Percentiles rank a stretch among this genome's conserved stretches.
phyloP scores from a whole-genome alignment of 2,888 invertebrate species.

The Drosophila falleni region DNA sequence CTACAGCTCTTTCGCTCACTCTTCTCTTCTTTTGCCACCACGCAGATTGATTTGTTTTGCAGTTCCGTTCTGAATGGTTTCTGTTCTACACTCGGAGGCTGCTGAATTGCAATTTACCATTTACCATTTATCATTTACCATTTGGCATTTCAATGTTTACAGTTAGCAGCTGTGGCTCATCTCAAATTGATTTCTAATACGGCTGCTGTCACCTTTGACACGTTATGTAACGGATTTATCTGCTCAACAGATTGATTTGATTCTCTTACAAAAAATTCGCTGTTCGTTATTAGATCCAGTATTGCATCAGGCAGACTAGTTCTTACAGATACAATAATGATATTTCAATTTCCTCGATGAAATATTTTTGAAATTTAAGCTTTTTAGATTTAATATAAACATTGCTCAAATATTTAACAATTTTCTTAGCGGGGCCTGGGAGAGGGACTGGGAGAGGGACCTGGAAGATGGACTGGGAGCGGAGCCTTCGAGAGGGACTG shows the following conservation, averaged over 20 bases:
- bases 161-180: conserved; percentile 67
- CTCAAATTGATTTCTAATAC: conserved; percentile 74
- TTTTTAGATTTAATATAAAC: background rate
- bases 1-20: background rate
- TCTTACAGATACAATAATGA: background rate
- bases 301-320: too few relatives aligned
- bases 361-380: background rate
- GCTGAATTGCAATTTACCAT: conserved; percentile 41
- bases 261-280: background rate
- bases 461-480: too few relatives aligned
- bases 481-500: too few relatives aligned
- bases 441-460: too few relatives aligned
- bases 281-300: background rate
- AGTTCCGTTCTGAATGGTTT: conserved; percentile 58
- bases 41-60: conserved; percentile 73
- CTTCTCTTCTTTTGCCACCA: conserved; percentile 16
- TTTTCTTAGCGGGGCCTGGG: too few relatives aligned
- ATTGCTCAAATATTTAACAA: background rate
- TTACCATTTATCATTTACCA: conserved; percentile 37
- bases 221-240: conserved; percentile 64
- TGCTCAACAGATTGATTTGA: conserved; percentile 52
- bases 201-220: conserved; percentile 77
- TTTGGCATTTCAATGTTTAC: conserved; percentile 57
- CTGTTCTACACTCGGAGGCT: conserved; percentile 24
- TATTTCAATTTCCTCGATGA: background rate